Base-by-base conservation (phyloP, 2,113 vertebrate genomes). In the Prolemur simus region DNA sequence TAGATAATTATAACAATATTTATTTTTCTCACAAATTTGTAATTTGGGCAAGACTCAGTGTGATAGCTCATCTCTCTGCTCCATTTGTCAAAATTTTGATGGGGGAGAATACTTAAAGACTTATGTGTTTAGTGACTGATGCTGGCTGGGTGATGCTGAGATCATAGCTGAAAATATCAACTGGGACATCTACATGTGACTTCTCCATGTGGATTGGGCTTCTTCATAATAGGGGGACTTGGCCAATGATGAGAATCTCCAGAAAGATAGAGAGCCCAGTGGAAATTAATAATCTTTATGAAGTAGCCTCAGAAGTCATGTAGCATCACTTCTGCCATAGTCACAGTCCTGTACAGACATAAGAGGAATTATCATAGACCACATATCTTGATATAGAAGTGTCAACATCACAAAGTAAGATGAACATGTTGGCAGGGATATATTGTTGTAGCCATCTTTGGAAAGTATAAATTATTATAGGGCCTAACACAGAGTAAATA, bases 11-110 rank as follows among this genome's bases (percentile, higher is more conserved):
- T 81, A 56, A 91, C 63, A 87, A 73, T 34, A 39, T 94, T 82
- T 78, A 89, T 90, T 95, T 82, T 68, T 21, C 9, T 94, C 32
- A 87, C 37, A 77, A 34, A 87, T 90, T 39, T 95, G 47, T 45
- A 87, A 89, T 74, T 83, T 92, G 60, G 77, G n/a, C n/a, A 88
- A 94, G 74, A 92, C 13, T 76, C 56, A 54, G 45, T 56, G 23
- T 60, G 37, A 49, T 39, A 8, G 45, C 39, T 92, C 29, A 69
- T 88, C 64, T 60, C 23, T 95, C 54, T 69, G 49, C 49, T 78
- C 20, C 21, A 37, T 87, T 80, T 93, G 34, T 17, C 20, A 89
- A 89, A 77, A 0, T 85, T 91, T 80, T 6, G 6, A 11, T 21
- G 58, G 25, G 25, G 27, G 3, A 1, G 42, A 20, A 86, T 52